Percentiles rank a stretch among this genome's conserved stretches.
Conservation (phyloP, 2,797 vertebrate genomes). For the Trichosurus vulpecula region DNA sequence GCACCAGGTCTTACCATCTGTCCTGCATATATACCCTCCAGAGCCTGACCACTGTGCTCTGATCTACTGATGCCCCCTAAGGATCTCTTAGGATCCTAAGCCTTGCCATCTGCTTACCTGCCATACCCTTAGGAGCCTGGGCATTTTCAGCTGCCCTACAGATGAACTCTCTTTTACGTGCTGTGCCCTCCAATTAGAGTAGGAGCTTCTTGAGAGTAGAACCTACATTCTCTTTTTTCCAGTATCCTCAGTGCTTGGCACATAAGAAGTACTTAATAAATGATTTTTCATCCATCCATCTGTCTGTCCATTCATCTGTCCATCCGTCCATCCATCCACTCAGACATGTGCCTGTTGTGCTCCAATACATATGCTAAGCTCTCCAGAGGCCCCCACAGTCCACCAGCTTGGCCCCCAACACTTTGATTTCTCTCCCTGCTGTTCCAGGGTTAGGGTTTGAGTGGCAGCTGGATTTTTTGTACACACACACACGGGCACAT, state of each 20-base stretch:
- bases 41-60: not conserved
- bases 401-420: conserved; percentile 80
- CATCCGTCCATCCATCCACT: not conserved
- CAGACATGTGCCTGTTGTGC: not conserved
- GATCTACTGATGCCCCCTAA: not conserved
- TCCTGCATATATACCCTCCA: not conserved
- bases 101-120: not conserved
- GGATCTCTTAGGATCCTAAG: not conserved
- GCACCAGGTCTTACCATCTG: not conserved
- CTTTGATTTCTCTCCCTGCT: conserved; percentile 66
- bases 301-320: too few relatives aligned
- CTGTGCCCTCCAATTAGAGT: not conserved
- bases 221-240: not conserved
- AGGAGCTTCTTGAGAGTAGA: not conserved
- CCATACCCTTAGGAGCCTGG: not conserved
- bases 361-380: not conserved
- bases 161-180: not conserved
- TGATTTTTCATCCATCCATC: not conserved
- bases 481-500: not conserved
- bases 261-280: not conserved
- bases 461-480: not conserved
- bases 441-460: not conserved
- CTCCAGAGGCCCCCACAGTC: conserved; percentile 76
- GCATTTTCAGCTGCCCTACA: not conserved
- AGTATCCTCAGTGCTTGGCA: not conserved